Conservation (phyloP, 2,888 invertebrate genomes). For the Polymixis lichenea region DNA sequence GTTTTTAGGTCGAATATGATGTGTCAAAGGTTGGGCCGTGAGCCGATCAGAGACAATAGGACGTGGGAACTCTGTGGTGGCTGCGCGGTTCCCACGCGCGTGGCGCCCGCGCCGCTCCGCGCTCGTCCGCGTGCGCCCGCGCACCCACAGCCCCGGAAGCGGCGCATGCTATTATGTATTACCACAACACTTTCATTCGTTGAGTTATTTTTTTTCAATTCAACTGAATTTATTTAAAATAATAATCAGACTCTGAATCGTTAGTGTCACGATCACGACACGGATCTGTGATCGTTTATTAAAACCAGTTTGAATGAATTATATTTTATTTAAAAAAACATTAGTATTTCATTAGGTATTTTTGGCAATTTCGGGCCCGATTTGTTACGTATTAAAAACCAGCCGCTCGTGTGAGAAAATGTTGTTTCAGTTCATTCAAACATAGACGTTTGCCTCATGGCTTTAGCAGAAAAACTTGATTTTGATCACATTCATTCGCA, state of each 20-base stretch:
- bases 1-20: slow-evolving; percentile 72
- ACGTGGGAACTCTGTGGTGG: slow-evolving; percentile 76
- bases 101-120: slow-evolving; percentile 43
- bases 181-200: slow-evolving; percentile 55
- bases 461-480: not conserved
- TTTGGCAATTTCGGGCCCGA: slow-evolving; percentile 12
- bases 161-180: slow-evolving; percentile 54
- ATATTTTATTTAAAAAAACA: slow-evolving; percentile 24
- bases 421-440: slow-evolving; percentile 13
- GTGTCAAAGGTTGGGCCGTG: slow-evolving; percentile 71
- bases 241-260: slow-evolving; percentile 23
- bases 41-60: slow-evolving; percentile 72
- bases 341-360: slow-evolving; percentile 35
- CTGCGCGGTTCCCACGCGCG: slow-evolving; percentile 75
- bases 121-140: slow-evolving; percentile 26
- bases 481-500: not conserved
- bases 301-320: slow-evolving; percentile 52
- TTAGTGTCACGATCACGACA: slow-evolving; percentile 35
- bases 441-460: not conserved
- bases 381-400: slow-evolving; percentile 34
- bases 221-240: slow-evolving; percentile 37
- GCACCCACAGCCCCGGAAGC: slow-evolving; percentile 62
- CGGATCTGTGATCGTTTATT: slow-evolving; percentile 49
- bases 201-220: slow-evolving; percentile 42
- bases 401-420: slow-evolving; percentile 17